Evolutionary conservation across 1,140 invertebrate genomes (phyloP).

Genomic region (Pogonomyrmex barbatus): DNA sequence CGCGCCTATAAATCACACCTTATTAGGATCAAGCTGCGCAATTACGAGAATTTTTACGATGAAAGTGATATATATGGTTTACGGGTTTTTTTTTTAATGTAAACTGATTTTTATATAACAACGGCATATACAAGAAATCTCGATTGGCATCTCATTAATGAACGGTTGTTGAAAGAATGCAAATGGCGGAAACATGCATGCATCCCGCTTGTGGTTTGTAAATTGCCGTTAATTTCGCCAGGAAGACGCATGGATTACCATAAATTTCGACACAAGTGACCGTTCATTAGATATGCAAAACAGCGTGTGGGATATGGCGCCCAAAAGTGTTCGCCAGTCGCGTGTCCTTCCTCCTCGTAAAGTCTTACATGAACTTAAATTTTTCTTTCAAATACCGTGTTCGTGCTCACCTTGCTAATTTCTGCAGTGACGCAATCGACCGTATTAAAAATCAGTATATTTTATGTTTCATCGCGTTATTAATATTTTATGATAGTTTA

Average conservation of each 20-base stretch:
- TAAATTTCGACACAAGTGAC: constrained; percentile 75
- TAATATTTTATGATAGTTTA: constrained; percentile 32
- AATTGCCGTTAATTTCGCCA: constrained; percentile 75
- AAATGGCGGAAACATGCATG: constrained; percentile 65
- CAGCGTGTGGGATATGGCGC: constrained; percentile 61
- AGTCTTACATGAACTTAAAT: constrained; percentile 24
- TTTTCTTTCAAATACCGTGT: constrained; percentile 30
- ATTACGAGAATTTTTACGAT: constrained; percentile 34
- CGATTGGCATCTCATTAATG: constrained; percentile 52
- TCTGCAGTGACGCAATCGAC: neutral
- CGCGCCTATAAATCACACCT: neutral
- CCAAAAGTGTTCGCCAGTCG: constrained; percentile 45
- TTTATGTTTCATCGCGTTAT: constrained; percentile 19
- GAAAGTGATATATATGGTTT: constrained; percentile 5
- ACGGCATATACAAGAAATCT: constrained; percentile 27
- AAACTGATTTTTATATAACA: constrained; percentile 38
- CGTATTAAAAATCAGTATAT: constrained; percentile 9
- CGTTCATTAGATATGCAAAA: constrained; percentile 74
- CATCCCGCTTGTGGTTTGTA: constrained; percentile 66
- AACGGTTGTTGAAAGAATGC: constrained; percentile 40
- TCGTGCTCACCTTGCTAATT: constrained; percentile 19
- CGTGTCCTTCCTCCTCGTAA: constrained; percentile 53
- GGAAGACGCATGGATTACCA: constrained; percentile 74
- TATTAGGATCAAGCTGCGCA: neutral
- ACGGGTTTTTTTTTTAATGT: neutral